These are phyloP conservation scores for Sycophila sp. DNA, from an alignment of 1,140 invertebrate species.

Conservation along the genomic window DNA sequence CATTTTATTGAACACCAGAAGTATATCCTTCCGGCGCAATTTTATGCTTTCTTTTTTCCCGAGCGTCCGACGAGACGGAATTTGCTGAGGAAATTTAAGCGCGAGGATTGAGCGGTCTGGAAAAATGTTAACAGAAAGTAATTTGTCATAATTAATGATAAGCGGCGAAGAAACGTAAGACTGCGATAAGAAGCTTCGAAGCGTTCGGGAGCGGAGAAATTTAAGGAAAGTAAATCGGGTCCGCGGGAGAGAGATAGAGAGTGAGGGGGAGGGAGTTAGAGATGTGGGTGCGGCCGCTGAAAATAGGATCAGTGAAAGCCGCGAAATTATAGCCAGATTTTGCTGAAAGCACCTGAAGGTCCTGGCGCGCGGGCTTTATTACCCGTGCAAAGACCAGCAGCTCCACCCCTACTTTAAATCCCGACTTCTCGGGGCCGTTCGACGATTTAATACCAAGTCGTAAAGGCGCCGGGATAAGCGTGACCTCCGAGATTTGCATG, in stretches of 20 bases:
- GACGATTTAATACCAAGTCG: slow-evolving; percentile 36
- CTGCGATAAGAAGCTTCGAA: too few species aligned
- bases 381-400: slow-evolving; percentile 27
- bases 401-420: not conserved
- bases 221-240: slow-evolving; percentile 14
- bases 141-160: too few species aligned
- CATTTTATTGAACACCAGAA: too few species aligned
- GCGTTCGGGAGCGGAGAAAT: too few species aligned
- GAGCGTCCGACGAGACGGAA: too few species aligned
- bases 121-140: too few species aligned
- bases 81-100: not conserved
- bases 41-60: too few species aligned
- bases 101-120: too few species aligned
- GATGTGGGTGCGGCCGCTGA: not conserved
- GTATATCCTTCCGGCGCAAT: too few species aligned
- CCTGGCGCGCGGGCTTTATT: slow-evolving; percentile 20
- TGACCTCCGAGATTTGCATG: slow-evolving; percentile 29
- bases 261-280: too few species aligned
- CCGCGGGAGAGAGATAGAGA: too few species aligned
- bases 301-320: slow-evolving; percentile 29
- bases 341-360: slow-evolving; percentile 9
- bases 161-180: not conserved
- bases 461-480: slow-evolving; percentile 24
- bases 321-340: slow-evolving; percentile 38
- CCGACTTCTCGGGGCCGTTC: slow-evolving; percentile 18